phyloP scores from a whole-genome alignment of 2,888 invertebrate genomes.

The Acanthacorydalis orientalis region DNA sequence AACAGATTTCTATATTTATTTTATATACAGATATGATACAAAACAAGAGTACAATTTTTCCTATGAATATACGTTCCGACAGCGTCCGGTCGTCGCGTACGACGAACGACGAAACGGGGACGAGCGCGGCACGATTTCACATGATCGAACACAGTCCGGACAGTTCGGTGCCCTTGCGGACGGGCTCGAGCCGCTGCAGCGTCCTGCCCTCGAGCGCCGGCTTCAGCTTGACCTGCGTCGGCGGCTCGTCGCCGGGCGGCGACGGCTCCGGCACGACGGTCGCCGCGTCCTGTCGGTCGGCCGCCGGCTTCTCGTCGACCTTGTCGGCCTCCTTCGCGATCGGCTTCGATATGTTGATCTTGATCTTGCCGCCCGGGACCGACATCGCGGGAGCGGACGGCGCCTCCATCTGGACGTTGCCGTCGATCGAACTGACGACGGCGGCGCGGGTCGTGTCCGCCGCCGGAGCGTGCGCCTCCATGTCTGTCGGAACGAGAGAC shows the following conservation, averaged over 20 bases:
- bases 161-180: conserved; percentile 58
- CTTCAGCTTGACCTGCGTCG: conserved; percentile 39
- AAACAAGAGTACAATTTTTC: too few relatives aligned
- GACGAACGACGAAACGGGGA: conserved; percentile 71
- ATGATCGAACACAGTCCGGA: conserved; percentile 79
- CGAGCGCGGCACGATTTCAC: conserved; percentile 29
- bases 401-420: conserved; percentile 43
- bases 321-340: conserved; percentile 28
- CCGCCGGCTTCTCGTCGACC: conserved; percentile 22
- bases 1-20: too few relatives aligned
- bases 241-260: conserved; percentile 37
- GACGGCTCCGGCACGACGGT: conserved; percentile 27
- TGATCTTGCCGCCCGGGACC: conserved; percentile 40
- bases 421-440: conserved; percentile 53
- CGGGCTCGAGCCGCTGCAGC: conserved; percentile 52
- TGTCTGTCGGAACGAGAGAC: conserved; percentile 10
- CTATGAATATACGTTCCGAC: conserved; percentile 30
- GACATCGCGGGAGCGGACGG: conserved; percentile 17
- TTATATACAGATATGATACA: too few relatives aligned
- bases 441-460: conserved; percentile 37
- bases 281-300: conserved; percentile 10
- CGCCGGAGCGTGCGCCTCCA: conserved; percentile 8
- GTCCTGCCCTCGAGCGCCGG: conserved; percentile 45
- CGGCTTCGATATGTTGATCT: conserved; percentile 68
- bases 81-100: conserved; percentile 88